Evolutionary conservation across 2,888 invertebrate genomes (phyloP).

Genomic region (Drosophila aldrichi): DNA sequence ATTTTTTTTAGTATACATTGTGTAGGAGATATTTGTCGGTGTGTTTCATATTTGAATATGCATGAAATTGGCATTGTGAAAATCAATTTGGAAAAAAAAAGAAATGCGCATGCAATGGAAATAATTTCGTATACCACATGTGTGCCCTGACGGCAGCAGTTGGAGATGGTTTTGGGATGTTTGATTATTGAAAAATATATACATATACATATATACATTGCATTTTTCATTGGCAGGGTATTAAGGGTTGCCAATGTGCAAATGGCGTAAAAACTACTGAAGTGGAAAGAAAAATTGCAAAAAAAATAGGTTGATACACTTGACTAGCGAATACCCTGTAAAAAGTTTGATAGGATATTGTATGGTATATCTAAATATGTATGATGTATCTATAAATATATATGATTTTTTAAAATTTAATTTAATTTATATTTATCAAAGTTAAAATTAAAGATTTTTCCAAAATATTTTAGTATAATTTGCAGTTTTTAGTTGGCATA

Average conservation of each 20-base stretch:
- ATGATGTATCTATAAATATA: too few species aligned
- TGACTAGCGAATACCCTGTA: slow-evolving; percentile 11
- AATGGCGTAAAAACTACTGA: slow-evolving; percentile 43
- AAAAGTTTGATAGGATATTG: background rate
- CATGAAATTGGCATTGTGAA: slow-evolving; percentile 62
- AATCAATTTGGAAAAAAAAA: slow-evolving; percentile 59
- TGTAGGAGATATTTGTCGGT: slow-evolving; percentile 25
- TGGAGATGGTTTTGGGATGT: background rate
- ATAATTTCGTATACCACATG: slow-evolving; percentile 53
- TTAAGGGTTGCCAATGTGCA: slow-evolving; percentile 38
- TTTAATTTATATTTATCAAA: too few species aligned
- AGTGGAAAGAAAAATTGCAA: slow-evolving; percentile 22
- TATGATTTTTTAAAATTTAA: too few species aligned
- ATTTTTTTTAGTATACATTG: slow-evolving; percentile 50
- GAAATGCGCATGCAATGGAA: slow-evolving; percentile 28
- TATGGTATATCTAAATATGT: too few species aligned
- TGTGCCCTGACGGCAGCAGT: slow-evolving; percentile 1
- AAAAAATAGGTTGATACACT: background rate
- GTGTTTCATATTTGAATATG: slow-evolving; percentile 59
- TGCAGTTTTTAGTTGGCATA: too few species aligned
- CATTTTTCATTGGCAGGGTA: slow-evolving; percentile 39
- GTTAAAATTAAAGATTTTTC: too few species aligned
- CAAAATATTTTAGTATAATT: too few species aligned
- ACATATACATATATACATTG: slow-evolving; percentile 20
- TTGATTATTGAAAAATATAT: slow-evolving; percentile 18